A percentile compares a stretch with the other conserved stretches of the same genome.
Evolutionary conservation across 2,888 invertebrate species (phyloP).

Genomic region (Phrixothrix hirtus): DNA sequence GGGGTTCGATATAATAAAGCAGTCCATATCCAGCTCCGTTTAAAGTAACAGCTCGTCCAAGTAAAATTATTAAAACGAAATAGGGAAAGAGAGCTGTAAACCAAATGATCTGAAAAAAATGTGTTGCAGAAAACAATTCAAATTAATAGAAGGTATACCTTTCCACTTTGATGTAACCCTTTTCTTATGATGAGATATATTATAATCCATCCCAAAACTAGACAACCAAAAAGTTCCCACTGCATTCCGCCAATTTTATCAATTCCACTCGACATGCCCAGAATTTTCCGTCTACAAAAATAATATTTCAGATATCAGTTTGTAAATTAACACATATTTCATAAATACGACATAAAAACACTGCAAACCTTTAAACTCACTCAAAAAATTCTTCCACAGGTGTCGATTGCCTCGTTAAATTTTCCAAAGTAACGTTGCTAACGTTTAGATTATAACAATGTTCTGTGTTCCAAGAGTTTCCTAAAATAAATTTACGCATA

Average conservation of each 20-base stretch:
- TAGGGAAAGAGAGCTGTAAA: slow-evolving; percentile 78
- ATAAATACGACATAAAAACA: slow-evolving; percentile 2
- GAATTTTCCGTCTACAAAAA: slow-evolving; percentile 62
- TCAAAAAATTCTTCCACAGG: slow-evolving; percentile 65
- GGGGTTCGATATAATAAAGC: slow-evolving; percentile 68
- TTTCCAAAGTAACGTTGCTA: not conserved
- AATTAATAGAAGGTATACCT: slow-evolving; percentile 56
- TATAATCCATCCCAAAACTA: slow-evolving; percentile 68
- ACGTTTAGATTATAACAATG: slow-evolving; percentile 50
- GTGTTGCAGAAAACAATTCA: not conserved
- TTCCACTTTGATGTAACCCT: slow-evolving; percentile 75
- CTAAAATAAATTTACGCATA: too few relatives aligned
- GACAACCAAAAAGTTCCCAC: slow-evolving; percentile 69
- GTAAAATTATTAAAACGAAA: slow-evolving; percentile 67
- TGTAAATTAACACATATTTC: not conserved
- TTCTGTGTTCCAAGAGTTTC: slow-evolving; percentile 71
- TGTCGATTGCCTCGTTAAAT: slow-evolving; percentile 46
- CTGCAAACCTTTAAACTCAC: slow-evolving; percentile 52
- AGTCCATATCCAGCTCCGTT: slow-evolving; percentile 69
- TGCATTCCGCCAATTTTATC: slow-evolving; percentile 67
- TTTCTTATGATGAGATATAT: slow-evolving; percentile 74
- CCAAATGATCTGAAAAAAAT: slow-evolving; percentile 65
- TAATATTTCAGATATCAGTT: not conserved
- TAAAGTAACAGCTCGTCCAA: slow-evolving; percentile 68
- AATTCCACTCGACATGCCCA: slow-evolving; percentile 63